These are phyloP conservation scores for Sylvilagus floridanus DNA, from an alignment of 2,797 vertebrate genomes.

Conservation along the genomic window DNA sequence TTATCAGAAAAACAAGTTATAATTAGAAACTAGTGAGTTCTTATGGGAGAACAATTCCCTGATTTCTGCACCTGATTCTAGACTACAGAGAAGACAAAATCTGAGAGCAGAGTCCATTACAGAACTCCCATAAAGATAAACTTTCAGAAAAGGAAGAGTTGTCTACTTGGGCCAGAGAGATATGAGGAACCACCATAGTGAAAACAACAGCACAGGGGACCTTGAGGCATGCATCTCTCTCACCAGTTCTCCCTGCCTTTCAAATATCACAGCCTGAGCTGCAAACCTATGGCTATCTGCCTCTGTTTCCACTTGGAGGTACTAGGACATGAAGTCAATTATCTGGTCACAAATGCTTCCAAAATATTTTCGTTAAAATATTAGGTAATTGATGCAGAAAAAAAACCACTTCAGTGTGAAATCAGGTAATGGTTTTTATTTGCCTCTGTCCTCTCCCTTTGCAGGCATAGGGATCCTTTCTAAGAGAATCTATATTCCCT, in stretches of 20 bases:
- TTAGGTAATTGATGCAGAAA: background rate
- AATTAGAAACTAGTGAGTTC: background rate
- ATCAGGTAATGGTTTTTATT: background rate
- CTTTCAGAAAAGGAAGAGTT: background rate
- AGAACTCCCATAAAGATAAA: background rate
- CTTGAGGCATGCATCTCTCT: background rate
- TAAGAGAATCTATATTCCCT: background rate
- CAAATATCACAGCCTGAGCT: background rate
- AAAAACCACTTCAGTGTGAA: background rate
- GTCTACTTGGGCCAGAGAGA: background rate
- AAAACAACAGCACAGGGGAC: background rate
- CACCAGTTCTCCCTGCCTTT: background rate
- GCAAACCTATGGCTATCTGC: background rate
- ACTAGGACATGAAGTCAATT: background rate
- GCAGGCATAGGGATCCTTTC: background rate
- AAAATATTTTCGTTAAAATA: slow-evolving; percentile 32
- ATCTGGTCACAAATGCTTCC: background rate
- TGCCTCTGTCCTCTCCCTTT: background rate
- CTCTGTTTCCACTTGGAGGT: background rate
- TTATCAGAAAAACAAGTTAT: background rate
- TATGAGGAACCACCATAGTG: background rate
- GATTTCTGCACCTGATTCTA: background rate
- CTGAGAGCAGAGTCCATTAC: background rate
- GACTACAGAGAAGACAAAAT: background rate
- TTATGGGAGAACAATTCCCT: background rate